Evolutionary conservation across 2,888 invertebrate species (phyloP).

Genomic region (Seladonia tumulorum): DNA sequence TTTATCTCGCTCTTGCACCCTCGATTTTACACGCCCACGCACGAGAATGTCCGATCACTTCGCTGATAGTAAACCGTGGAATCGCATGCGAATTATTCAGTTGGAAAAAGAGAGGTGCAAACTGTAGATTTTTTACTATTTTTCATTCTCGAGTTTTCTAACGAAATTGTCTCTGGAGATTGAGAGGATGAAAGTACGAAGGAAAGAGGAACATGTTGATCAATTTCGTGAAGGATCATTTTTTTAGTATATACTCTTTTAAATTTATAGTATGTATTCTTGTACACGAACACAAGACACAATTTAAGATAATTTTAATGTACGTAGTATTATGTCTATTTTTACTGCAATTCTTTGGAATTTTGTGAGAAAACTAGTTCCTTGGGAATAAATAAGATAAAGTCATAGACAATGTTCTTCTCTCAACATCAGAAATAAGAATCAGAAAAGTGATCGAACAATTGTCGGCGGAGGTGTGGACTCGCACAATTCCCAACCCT

Average conservation of each 20-base stretch:
- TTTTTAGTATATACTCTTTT: no score
- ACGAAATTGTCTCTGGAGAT: no score
- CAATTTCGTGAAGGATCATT: no score
- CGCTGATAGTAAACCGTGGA: neutral
- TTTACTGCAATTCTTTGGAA: neutral
- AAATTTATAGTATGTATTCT: no score
- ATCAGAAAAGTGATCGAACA: neutral
- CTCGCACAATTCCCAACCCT: neutral
- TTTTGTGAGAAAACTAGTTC: no score
- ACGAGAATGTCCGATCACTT: neutral
- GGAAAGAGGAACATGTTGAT: no score
- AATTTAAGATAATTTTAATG: no score
- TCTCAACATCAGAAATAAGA: neutral
- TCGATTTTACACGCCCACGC: neutral
- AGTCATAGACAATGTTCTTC: neutral
- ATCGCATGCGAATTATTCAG: neutral
- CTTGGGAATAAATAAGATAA: no score
- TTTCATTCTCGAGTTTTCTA: neutral
- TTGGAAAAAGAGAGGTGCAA: neutral
- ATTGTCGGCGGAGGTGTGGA: neutral
- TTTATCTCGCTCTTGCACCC: neutral
- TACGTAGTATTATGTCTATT: neutral
- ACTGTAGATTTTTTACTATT: neutral
- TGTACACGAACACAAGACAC: no score
- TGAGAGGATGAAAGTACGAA: no score